Evolutionary conservation across 2,888 invertebrate genomes (phyloP).

Genomic region (Tetropium fuscum): DNA sequence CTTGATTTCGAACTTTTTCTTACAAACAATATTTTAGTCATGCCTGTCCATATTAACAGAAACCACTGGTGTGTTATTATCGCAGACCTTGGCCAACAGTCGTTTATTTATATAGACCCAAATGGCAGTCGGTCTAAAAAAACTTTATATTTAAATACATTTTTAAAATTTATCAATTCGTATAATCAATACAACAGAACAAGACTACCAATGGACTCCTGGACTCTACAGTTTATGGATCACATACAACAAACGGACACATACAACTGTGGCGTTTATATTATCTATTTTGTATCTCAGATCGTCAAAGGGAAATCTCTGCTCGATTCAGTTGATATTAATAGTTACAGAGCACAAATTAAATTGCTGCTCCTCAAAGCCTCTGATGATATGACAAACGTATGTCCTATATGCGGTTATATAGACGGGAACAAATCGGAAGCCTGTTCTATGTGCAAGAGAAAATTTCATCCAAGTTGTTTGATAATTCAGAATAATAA

Average conservation of each 20-base stretch:
- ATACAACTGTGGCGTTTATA: not conserved
- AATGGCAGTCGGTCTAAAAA: not conserved
- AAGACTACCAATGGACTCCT: not conserved
- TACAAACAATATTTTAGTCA: not conserved
- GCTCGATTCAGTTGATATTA: not conserved
- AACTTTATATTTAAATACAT: not conserved
- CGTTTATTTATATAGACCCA: not conserved
- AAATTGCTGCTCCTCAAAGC: too few relatives aligned
- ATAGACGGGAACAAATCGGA: too few relatives aligned
- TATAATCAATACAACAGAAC: not conserved
- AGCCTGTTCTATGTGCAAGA: too few relatives aligned
- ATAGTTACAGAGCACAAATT: not conserved
- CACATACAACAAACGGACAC: not conserved
- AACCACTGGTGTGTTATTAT: conserved; percentile 9
- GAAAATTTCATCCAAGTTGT: too few relatives aligned
- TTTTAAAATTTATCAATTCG: not conserved
- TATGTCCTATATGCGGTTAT: too few relatives aligned
- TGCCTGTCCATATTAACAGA: conserved; percentile 3
- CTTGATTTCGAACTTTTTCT: not conserved
- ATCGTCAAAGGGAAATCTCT: not conserved
- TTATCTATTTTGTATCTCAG: not conserved
- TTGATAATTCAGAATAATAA: too few relatives aligned
- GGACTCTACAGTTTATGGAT: not conserved
- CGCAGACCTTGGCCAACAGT: not conserved
- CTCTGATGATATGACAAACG: too few relatives aligned